Conservation (phyloP, 1,140 invertebrate species). For the Drosophila mauritiana region DNA sequence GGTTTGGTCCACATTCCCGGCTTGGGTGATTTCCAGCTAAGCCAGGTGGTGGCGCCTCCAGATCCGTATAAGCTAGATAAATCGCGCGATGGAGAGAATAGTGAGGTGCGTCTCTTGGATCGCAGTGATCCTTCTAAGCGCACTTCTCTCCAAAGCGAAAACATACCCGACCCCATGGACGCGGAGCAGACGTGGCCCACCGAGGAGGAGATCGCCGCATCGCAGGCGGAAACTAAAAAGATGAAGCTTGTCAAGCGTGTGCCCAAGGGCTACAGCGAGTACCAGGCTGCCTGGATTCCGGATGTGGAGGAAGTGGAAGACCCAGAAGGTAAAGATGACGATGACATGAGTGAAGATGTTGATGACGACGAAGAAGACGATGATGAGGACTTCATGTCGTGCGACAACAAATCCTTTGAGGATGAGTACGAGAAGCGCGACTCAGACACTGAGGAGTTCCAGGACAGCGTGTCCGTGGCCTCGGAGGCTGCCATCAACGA, state of each 20-base stretch:
- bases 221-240: slow-evolving; percentile 87
- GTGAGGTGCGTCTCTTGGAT: slow-evolving; percentile 86
- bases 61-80: slow-evolving; percentile 91
- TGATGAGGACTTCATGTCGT: slow-evolving; percentile 87
- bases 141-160: slow-evolving; percentile 92
- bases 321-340: slow-evolving; percentile 85
- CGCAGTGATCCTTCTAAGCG: slow-evolving; percentile 89
- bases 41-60: slow-evolving; percentile 89
- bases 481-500: slow-evolving; percentile 87
- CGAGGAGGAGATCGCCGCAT: slow-evolving; percentile 93
- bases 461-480: slow-evolving; percentile 89
- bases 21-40: slow-evolving; percentile 96
- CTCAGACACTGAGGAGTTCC: slow-evolving; percentile 87
- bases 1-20: slow-evolving; percentile 95
- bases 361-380: slow-evolving; percentile 43
- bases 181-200: slow-evolving; percentile 98
- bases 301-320: slow-evolving; percentile 88
- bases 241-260: slow-evolving; percentile 91
- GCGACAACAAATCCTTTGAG: slow-evolving; percentile 88
- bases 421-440: slow-evolving; percentile 85
- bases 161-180: slow-evolving; percentile 95
- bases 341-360: slow-evolving; percentile 83
- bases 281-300: slow-evolving; percentile 98
- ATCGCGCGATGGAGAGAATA: slow-evolving; percentile 78
- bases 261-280: slow-evolving; percentile 95